Percentiles rank a stretch among this genome's conserved stretches.
Conservation (phyloP, 2,797 vertebrate genomes). For the Urocyon cinereoargenteus region DNA sequence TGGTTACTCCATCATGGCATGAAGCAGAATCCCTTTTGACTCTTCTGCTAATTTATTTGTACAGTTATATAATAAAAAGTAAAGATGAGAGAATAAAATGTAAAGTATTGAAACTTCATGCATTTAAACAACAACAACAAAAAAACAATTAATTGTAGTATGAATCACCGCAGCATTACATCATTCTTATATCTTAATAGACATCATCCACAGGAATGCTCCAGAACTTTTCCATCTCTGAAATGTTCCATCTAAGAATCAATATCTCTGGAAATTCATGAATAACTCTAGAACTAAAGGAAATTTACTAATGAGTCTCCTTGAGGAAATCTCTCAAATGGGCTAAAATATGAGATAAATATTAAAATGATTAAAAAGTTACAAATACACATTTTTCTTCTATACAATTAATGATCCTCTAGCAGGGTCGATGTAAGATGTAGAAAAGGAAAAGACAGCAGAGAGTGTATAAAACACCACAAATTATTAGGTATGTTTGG, state of each 20-base stretch:
- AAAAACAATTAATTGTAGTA: background rate
- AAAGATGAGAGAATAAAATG: background rate
- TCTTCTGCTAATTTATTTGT: background rate
- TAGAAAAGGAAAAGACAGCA: background rate
- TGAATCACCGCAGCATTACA: background rate
- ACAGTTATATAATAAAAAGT: background rate
- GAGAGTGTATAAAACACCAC: background rate
- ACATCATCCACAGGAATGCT: background rate
- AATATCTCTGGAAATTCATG: conserved; percentile 14
- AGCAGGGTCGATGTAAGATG: background rate
- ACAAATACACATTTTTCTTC: conserved; percentile 35
- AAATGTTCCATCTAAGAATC: background rate
- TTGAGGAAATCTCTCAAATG: background rate
- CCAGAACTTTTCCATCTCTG: background rate
- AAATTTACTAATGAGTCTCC: background rate
- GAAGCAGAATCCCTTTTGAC: background rate
- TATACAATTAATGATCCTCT: background rate
- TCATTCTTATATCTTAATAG: background rate
- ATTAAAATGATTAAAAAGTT: background rate
- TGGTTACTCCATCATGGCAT: background rate
- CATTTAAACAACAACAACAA: background rate
- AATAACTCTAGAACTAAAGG: conserved; percentile 17
- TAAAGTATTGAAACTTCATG: background rate
- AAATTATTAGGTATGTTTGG: background rate
- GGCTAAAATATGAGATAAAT: background rate